Evolutionary conservation across 2,888 invertebrate species (phyloP), one percentile per base, ranked within the genome.

Genomic region (Spicauda simplicius): DNA sequence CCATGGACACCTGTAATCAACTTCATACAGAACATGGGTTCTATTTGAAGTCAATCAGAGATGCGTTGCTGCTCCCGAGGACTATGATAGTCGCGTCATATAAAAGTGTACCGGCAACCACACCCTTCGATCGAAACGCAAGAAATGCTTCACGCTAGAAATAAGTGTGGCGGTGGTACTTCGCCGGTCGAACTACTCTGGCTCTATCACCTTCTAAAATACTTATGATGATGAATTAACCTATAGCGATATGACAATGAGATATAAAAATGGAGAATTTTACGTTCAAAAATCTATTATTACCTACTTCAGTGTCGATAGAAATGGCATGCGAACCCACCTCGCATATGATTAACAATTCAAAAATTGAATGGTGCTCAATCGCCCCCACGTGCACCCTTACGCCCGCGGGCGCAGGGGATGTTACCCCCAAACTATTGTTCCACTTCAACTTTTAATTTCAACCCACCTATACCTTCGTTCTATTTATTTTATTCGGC

Each of bases 401-500:
- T 70, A 19, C 71, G 74, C 76, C 78, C 71, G 73, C 68, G 75
- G 74, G 77, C 64, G 69, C 69, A 71, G 74, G 75, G 72, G 74
- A 72, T 60, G 67, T 64, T 56, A 61, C 66, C 66, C 66, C 60
- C 14, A 67, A 73, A 79, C 76, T 76, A 77, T 80, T 80, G 78
- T 80, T 76, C 76, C 73, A 74, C 76, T 77, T 77, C 76, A 77
- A 77, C 72, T 79, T 80, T 81, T 80, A 77, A 80, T 80, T 81
- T 79, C 72, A 72, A 68, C 73, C 76, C 76, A 80, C 80, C 81
- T 80, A 74, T 73, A 72, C 77, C 76, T 72, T 74, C 57, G 72
- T 68, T 71, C 68, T 79, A 77, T 78, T 77, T 79, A 77, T 79
- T 76, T 74, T 70, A 72, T 76, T 77, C 73, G 72, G 74, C 71